Evolutionary conservation across 92 coral and sea anemone genomes (phyloP), one percentile per base, ranked within the genome.

Genomic region (Phenganax marumi): DNA sequence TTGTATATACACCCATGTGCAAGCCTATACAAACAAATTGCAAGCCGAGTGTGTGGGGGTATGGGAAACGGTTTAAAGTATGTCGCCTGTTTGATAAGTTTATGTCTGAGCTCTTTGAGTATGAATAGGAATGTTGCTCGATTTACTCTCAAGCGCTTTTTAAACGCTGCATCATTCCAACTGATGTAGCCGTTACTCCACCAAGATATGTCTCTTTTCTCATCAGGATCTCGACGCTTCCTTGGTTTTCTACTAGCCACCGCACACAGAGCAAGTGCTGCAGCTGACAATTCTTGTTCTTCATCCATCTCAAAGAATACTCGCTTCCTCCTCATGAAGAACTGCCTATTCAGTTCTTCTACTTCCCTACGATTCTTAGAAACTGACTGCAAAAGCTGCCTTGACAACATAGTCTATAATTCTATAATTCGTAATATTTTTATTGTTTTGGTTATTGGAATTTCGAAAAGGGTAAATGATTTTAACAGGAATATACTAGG

Each of bases 121-220:
- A 84, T 66, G 68, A 84, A 87, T 53, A 77, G 52, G 70, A 87
- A 87, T 47, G 90, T 87, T 73, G 58, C 89, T 86, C 89, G 61
- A 50, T 83, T 86, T 66, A 54, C 51, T 53, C 71, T 19, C 72
- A 82, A 73, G 11, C 87, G 86, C 73, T 87, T 87, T 65, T 87
- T 83, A 77, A 87, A 84, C 18, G 88, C 85, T 25, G 51, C 78
- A 14, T 84, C 85, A 77, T 72, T 65, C 90, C 88, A 84, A 47
- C 72, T 87, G 25, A 43, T 65, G 71, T 84, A 88, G 39, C 88
- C 88, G 25, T 70, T 61, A 68, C 46, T 72, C 88, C 90, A 84
- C 85, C 90, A 87, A 61, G 85, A 39, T 16, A 77, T 68, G 73
- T 74, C 66, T 46, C 90, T 77, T 54, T 22, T 70, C 62, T 84